These are phyloP conservation scores for Akabosia matsudoensis DNA, from an alignment of 1,140 invertebrate genomes.

Conservation along the genomic window DNA sequence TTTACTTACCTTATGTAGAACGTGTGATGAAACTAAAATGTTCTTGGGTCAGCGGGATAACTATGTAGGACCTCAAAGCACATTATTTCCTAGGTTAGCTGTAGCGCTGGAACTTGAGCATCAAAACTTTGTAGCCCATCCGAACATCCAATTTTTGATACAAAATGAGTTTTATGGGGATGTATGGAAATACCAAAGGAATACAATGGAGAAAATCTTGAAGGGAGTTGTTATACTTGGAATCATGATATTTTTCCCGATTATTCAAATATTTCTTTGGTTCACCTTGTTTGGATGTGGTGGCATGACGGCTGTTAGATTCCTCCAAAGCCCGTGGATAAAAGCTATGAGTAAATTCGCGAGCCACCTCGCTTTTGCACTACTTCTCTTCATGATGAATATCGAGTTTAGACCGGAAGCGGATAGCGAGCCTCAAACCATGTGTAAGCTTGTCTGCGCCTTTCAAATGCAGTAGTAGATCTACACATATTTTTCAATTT, in stretches of 20 bases:
- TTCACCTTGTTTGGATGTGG: neutral
- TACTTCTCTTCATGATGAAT: neutral
- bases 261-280: neutral
- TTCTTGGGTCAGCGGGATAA: neutral
- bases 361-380: neutral
- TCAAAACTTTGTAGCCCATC: slow-evolving; percentile 7
- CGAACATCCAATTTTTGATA: slow-evolving; percentile 7
- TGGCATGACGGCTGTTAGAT: neutral
- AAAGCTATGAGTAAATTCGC: neutral
- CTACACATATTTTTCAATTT: too few relatives aligned
- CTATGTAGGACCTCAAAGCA: neutral
- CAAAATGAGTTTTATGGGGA: neutral
- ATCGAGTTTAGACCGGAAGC: neutral
- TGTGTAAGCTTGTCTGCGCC: too few relatives aligned
- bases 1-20: neutral
- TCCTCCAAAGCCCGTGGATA: neutral
- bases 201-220: neutral
- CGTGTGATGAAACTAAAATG: neutral
- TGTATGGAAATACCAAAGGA: neutral
- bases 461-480: too few relatives aligned
- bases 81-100: neutral
- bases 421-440: neutral
- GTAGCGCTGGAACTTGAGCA: neutral
- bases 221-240: neutral
- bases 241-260: neutral